Conservation (phyloP, 2,888 invertebrate genomes). For the Luffia ferchaultella region DNA sequence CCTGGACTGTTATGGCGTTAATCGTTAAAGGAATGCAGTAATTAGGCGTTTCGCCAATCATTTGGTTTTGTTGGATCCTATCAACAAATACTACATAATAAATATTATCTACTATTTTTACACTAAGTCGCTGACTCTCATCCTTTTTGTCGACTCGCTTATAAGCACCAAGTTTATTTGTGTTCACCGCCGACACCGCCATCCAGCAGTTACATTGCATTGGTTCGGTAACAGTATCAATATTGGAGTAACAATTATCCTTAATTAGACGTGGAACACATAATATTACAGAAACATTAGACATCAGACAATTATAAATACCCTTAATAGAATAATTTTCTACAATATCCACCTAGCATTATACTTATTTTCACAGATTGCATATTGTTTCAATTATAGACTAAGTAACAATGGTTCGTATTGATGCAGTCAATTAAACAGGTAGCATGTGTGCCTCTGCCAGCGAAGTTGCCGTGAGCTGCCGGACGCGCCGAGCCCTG, state of each 20-base stretch:
- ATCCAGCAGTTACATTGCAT: conserved; percentile 69
- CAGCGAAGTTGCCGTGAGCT: conserved; percentile 62
- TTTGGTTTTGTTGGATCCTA: conserved; percentile 68
- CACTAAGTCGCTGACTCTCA: conserved; percentile 65
- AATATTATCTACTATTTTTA: conserved; percentile 67
- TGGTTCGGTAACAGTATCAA: conserved; percentile 68
- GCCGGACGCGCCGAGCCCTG: conserved; percentile 70
- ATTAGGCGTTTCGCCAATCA: conserved; percentile 65
- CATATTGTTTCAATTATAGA: conserved; percentile 70
- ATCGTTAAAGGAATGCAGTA: conserved; percentile 67
- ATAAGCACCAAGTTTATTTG: conserved; percentile 68
- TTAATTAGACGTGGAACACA: conserved; percentile 73
- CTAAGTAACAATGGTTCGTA: conserved; percentile 70
- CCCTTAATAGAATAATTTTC: conserved; percentile 60
- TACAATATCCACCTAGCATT: conserved; percentile 65
- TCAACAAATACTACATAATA: conserved; percentile 66
- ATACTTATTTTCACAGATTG: conserved; percentile 74
- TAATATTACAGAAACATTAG: conserved; percentile 68
- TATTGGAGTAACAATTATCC: conserved; percentile 65
- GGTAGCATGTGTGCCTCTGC: conserved; percentile 65
- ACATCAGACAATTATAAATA: conserved; percentile 67
- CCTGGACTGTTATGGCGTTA: conserved; percentile 70
- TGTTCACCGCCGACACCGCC: conserved; percentile 62
- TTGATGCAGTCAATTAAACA: conserved; percentile 71
- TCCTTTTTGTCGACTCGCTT: conserved; percentile 61